Evolutionary conservation across 2,888 invertebrate genomes (phyloP).

Genomic region (Ceriagrion tenellum): DNA sequence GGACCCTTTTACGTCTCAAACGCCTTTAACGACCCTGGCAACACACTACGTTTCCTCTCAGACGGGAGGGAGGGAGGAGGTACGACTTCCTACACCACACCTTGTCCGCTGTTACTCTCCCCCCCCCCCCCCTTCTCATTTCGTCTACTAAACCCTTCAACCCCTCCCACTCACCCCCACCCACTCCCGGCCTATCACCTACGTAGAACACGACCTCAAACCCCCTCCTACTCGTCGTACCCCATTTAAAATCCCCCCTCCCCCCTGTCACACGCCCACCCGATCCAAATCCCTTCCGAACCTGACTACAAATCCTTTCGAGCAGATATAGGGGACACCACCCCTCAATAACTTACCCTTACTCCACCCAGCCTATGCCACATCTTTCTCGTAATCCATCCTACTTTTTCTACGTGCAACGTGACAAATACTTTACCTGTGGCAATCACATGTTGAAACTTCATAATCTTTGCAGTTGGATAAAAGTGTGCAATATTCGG

Average conservation of each 20-base stretch:
- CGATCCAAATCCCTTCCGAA: slow-evolving; percentile 1
- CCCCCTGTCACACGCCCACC: background rate
- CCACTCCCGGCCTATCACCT: background rate
- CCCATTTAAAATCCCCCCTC: too few relatives aligned
- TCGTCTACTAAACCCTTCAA: background rate
- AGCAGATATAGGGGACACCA: background rate
- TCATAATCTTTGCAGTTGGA: too few relatives aligned
- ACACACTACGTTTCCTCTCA: background rate
- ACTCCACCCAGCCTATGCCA: too few relatives aligned
- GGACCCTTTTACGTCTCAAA: background rate
- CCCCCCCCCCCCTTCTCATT: background rate
- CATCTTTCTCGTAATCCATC: background rate
- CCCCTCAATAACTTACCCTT: background rate
- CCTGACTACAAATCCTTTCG: background rate
- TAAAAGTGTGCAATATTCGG: too few relatives aligned
- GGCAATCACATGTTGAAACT: too few relatives aligned
- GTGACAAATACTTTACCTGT: background rate
- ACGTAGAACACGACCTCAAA: background rate
- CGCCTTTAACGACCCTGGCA: background rate
- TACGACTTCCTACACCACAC: background rate
- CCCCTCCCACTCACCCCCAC: background rate
- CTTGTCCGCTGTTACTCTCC: background rate
- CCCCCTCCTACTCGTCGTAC: too few relatives aligned
- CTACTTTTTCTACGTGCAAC: background rate
- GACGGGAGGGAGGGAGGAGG: background rate